Percentiles rank a stretch among this genome's conserved stretches.
These are phyloP conservation scores for Leistus spinibarbis DNA, from an alignment of 2,888 invertebrate genomes.

Conservation along the genomic window DNA sequence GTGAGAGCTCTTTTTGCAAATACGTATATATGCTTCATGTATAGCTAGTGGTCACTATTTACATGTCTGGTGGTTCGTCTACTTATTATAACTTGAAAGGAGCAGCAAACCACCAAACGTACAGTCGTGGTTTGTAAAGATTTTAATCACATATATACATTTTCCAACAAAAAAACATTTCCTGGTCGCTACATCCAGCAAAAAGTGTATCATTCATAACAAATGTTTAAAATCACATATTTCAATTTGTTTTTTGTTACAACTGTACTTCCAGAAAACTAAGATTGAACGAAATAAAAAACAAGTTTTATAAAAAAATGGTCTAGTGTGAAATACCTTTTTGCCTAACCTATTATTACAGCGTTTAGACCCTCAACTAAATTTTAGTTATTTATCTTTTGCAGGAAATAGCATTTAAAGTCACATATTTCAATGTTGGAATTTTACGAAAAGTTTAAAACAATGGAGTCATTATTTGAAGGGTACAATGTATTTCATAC, in stretches of 20 bases:
- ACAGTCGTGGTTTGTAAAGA: background rate
- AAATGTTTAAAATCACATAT: background rate
- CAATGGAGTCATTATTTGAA: no score
- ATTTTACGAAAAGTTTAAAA: background rate
- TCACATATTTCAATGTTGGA: background rate
- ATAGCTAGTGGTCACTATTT: background rate
- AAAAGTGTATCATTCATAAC: background rate
- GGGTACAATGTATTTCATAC: no score
- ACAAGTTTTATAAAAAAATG: background rate
- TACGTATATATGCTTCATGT: background rate
- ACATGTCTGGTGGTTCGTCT: background rate
- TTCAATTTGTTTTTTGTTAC: background rate
- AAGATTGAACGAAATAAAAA: background rate
- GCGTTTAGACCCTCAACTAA: background rate
- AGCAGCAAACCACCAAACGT: background rate
- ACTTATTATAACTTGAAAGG: background rate
- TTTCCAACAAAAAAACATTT: background rate
- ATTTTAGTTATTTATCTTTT: background rate
- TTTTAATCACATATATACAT: background rate
- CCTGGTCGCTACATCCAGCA: background rate
- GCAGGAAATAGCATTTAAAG: background rate
- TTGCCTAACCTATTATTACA: background rate
- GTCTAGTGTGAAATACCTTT: background rate
- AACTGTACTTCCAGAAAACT: background rate
- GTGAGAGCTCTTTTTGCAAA: background rate